Evolutionary conservation across 2,113 vertebrate genomes (phyloP).

Genomic region (Tauraco erythrolophus): DNA sequence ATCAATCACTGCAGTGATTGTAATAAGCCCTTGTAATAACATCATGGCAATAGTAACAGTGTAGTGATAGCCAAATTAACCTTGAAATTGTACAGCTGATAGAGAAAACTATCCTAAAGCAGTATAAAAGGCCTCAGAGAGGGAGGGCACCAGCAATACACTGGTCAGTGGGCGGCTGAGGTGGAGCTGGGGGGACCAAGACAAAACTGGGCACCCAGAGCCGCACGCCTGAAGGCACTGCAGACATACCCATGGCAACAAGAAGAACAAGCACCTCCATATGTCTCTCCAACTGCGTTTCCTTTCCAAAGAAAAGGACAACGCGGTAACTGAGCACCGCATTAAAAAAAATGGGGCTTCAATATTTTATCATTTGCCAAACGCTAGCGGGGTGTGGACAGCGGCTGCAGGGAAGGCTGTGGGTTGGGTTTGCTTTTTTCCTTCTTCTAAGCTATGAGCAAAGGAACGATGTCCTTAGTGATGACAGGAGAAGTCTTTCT

Average conservation of each 20-base stretch:
- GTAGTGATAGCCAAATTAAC: background rate
- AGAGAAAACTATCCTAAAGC: background rate
- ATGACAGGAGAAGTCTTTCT: background rate
- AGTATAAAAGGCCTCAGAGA: background rate
- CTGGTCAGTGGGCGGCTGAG: background rate
- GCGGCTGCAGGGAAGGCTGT: background rate
- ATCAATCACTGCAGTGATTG: background rate
- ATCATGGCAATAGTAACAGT: background rate
- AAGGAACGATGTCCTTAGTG: background rate
- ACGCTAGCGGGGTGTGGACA: background rate
- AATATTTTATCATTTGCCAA: constrained; percentile 46
- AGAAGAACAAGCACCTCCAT: constrained; percentile 66
- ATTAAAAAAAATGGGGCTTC: background rate
- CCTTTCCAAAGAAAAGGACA: constrained; percentile 59
- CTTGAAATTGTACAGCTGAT: background rate
- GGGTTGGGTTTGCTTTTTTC: background rate
- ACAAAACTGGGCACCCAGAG: background rate
- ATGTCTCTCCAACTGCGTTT: constrained; percentile 32
- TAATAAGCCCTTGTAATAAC: background rate
- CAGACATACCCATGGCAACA: constrained; percentile 57
- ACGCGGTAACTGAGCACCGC: background rate
- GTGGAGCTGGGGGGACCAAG: background rate
- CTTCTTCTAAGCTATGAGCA: background rate
- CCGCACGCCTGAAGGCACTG: background rate
- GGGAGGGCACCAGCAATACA: background rate